Conservation (phyloP, 2,797 vertebrate species). For the Alosa sapidissima region DNA sequence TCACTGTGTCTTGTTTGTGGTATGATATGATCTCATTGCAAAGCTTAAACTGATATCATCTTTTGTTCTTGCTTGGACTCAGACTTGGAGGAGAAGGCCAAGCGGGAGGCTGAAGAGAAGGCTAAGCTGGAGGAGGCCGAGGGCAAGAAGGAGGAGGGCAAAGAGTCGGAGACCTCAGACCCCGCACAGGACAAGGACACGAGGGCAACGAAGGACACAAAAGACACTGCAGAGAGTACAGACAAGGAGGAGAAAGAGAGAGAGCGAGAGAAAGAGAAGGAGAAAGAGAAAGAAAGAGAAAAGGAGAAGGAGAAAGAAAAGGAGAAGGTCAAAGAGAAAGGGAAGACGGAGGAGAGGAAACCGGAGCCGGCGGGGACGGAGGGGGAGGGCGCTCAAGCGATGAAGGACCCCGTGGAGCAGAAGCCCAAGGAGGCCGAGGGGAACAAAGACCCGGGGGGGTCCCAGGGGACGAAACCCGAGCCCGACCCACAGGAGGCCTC, state of each 20-base stretch:
- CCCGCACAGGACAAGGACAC: conserved; percentile 6
- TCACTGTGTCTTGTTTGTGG: not conserved
- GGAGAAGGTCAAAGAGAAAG: conserved; percentile 24
- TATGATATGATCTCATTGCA: not conserved
- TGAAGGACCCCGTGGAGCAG: conserved; percentile 46
- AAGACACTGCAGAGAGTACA: not conserved
- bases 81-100: conserved; percentile 78
- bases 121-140: conserved; percentile 63
- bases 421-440: conserved; percentile 61
- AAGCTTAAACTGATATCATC: not conserved
- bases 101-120: conserved; percentile 74
- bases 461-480: conserved; percentile 22
- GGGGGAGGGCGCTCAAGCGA: conserved; percentile 48
- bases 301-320: conserved; percentile 38
- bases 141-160: conserved; percentile 19
- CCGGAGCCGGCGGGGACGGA: conserved; percentile 29
- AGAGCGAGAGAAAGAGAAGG: not conserved
- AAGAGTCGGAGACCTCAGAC: conserved; percentile 22
- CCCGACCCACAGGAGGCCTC: not conserved
- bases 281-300: conserved; percentile 28
- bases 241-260: conserved; percentile 37
- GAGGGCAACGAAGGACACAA: not conserved
- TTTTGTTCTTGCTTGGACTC: conserved; percentile 19
- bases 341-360: conserved; percentile 30
- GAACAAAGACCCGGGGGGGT: conserved; percentile 60